Conservation (phyloP, 1,140 invertebrate species). For the Drosophila elegans region DNA sequence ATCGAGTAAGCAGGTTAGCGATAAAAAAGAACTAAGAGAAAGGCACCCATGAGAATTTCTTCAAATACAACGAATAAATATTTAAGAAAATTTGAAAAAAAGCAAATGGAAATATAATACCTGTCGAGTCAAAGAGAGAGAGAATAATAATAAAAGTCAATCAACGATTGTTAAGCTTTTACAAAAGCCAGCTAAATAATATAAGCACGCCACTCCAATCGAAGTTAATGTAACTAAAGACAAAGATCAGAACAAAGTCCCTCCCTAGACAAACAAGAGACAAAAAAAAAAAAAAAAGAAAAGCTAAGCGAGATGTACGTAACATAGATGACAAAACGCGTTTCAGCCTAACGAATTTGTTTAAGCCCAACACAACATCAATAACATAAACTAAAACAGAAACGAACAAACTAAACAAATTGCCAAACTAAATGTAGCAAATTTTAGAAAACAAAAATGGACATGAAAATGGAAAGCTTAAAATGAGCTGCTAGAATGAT, state of each 20-base stretch:
- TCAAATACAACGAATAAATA: slow-evolving; percentile 83
- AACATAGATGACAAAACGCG: slow-evolving; percentile 63
- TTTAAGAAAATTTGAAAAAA: slow-evolving; percentile 76
- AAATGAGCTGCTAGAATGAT: slow-evolving; percentile 5
- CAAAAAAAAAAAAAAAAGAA: slow-evolving; percentile 15
- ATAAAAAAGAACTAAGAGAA: slow-evolving; percentile 10
- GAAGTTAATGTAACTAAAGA: slow-evolving; percentile 44
- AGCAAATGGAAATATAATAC: slow-evolving; percentile 18
- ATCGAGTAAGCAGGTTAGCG: slow-evolving; percentile 11
- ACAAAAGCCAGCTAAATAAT: slow-evolving; percentile 48
- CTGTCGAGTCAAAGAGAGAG: slow-evolving; percentile 10
- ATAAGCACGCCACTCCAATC: slow-evolving; percentile 52
- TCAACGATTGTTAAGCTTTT: slow-evolving; percentile 38
- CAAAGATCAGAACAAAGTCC: slow-evolving; percentile 58
- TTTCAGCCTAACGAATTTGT: slow-evolving; percentile 79
- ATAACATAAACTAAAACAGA: slow-evolving; percentile 36
- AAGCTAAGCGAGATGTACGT: slow-evolving; percentile 38
- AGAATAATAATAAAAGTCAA: slow-evolving; percentile 17
- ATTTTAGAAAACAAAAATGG: slow-evolving; percentile 32
- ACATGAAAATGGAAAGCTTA: slow-evolving; percentile 21
- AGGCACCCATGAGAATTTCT: slow-evolving; percentile 66
- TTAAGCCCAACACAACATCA: slow-evolving; percentile 60
- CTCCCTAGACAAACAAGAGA: slow-evolving; percentile 55
- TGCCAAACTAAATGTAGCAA: slow-evolving; percentile 66
- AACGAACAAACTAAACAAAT: slow-evolving; percentile 54